A percentile compares a stretch with the other conserved stretches of the same genome.
Conservation (phyloP, 2,113 vertebrate genomes). For the Catagonus wagneri region DNA sequence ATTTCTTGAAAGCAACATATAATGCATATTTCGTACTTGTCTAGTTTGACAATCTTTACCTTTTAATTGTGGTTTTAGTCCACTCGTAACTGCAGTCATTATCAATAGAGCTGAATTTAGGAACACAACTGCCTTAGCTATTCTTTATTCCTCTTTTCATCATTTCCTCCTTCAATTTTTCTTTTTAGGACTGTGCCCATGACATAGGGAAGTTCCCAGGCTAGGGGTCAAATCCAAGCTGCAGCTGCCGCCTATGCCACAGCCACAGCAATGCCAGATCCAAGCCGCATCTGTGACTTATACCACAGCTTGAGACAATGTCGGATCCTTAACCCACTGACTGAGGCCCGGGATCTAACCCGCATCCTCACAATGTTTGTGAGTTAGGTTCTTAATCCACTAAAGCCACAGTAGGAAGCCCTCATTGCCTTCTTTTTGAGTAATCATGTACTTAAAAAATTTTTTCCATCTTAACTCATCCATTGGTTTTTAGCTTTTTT, state of each 20-base stretch:
- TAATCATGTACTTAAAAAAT: background rate
- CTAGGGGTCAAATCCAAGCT: no score
- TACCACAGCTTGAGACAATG: no score
- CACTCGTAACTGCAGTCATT: background rate
- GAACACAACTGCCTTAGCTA: background rate
- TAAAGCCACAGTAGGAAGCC: no score
- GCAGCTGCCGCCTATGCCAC: no score
- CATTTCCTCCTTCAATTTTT: background rate
- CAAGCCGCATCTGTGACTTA: no score
- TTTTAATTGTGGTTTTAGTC: background rate
- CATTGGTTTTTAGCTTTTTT: background rate
- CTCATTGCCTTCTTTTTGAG: background rate
- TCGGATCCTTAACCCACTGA: no score
- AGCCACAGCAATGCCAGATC: no score
- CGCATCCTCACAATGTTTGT: no score
- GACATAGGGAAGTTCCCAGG: no score
- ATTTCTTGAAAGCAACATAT: background rate
- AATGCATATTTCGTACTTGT: background rate
- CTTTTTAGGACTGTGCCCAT: no score
- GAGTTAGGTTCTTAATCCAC: no score
- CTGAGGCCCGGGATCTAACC: no score
- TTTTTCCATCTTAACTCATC: background rate
- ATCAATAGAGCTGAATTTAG: background rate
- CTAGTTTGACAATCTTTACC: background rate
- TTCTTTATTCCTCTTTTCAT: background rate